Evolutionary conservation across 2,797 vertebrate species (phyloP).

Genomic region (Anolis apletophallus): DNA sequence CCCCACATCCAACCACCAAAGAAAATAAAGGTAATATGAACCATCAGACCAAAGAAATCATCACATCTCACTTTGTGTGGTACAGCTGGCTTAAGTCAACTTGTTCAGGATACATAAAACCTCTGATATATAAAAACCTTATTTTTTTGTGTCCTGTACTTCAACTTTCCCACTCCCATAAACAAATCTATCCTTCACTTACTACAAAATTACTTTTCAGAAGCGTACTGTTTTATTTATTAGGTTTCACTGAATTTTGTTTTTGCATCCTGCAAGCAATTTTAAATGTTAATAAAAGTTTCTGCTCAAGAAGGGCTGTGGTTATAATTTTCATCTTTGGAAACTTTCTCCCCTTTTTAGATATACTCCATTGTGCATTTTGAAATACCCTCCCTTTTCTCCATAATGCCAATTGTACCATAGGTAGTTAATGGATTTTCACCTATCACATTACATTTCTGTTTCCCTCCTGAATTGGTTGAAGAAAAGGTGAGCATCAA

Average conservation of each 20-base stretch:
- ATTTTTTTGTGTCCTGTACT: conserved; percentile 21
- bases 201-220: conserved; percentile 46
- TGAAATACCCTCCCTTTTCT: background rate
- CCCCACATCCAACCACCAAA: background rate
- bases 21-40: background rate
- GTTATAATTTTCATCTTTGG: conserved; percentile 25
- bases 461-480: too few relatives aligned
- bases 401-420: background rate
- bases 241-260: conserved; percentile 58
- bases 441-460: too few relatives aligned
- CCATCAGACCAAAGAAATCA: background rate
- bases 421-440: background rate
- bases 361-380: rapidly evolving
- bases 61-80: background rate
- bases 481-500: background rate
- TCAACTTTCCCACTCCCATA: background rate
- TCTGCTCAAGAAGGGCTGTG: conserved; percentile 54
- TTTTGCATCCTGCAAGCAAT: conserved; percentile 47
- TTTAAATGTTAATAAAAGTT: conserved; percentile 53
- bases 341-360: background rate
- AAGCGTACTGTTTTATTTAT: conserved; percentile 59
- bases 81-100: conserved; percentile 20
- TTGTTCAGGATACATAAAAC: conserved; percentile 34
- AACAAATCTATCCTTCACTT: conserved; percentile 53
- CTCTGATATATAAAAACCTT: background rate